Conservation (phyloP, 2,113 vertebrate species). For the Ailuropoda melanoleuca region DNA sequence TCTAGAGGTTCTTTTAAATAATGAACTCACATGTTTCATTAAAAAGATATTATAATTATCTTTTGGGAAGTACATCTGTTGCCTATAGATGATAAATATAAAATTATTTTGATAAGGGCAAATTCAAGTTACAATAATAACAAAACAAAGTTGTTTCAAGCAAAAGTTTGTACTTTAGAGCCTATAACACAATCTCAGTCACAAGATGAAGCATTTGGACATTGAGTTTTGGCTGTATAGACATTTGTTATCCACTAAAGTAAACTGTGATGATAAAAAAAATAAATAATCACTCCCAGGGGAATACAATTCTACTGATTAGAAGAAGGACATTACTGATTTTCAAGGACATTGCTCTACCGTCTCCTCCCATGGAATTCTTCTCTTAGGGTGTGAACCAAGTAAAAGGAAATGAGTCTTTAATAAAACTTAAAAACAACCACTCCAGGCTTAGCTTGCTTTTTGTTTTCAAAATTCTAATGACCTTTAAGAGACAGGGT, state of each 20-base stretch:
- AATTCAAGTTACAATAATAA: neutral
- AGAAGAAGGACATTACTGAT: neutral
- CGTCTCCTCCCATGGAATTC: constrained; percentile 58
- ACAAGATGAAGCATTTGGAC: neutral
- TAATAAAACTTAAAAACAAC: constrained; percentile 52
- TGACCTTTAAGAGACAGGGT: neutral
- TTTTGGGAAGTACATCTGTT: neutral
- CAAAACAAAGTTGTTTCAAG: neutral
- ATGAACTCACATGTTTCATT: neutral
- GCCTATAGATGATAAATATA: neutral
- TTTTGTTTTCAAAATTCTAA: constrained; percentile 43
- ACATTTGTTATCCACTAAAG: neutral
- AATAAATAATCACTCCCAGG: neutral
- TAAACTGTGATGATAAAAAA: constrained; percentile 25
- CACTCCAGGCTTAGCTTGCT: neutral
- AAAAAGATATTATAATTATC: neutral
- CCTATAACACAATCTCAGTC: neutral
- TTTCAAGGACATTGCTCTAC: constrained; percentile 42
- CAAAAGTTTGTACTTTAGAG: neutral
- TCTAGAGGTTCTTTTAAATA: neutral
- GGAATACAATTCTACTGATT: constrained; percentile 35
- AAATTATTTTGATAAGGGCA: constrained; percentile 11
- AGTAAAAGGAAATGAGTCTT: constrained; percentile 70
- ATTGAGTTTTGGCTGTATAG: neutral
- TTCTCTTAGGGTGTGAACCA: constrained; percentile 60